phyloP scores from a whole-genome alignment of 2,888 invertebrate genomes.

The Malthinus flaveolus region DNA sequence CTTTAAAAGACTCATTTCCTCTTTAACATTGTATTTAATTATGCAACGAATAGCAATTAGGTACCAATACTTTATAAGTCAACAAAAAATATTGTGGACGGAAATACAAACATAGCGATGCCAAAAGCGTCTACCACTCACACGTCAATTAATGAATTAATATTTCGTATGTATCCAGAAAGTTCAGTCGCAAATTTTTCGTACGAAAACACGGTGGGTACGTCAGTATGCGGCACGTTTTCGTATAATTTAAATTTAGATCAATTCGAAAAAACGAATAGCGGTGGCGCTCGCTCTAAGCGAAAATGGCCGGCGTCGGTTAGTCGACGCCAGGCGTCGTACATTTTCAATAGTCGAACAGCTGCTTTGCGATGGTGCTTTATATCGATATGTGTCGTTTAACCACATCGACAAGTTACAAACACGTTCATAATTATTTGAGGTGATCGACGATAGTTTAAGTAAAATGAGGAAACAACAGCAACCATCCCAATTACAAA shows the following conservation, averaged over 20 bases:
- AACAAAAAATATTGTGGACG: constrained; percentile 4
- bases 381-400: constrained; percentile 11
- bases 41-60: constrained; percentile 9
- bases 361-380: constrained; percentile 38
- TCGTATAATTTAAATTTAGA: background rate
- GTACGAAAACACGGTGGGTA: no score
- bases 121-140: background rate
- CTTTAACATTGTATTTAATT: background rate
- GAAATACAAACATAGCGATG: constrained; percentile 8
- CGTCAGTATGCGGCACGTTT: no score
- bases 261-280: constrained; percentile 3
- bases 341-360: constrained; percentile 38
- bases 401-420: constrained; percentile 17
- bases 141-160: background rate
- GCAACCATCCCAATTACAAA: constrained; percentile 46
- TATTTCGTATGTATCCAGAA: background rate
- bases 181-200: no score
- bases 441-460: constrained; percentile 15
- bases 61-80: constrained; percentile 8
- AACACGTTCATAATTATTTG: constrained; percentile 7
- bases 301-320: constrained; percentile 36
- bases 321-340: constrained; percentile 42
- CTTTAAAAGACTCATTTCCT: background rate
- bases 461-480: constrained; percentile 25
- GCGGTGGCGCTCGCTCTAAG: constrained; percentile 3